Evolutionary conservation across 1,140 invertebrate genomes (phyloP).

Genomic region (Pissodes strobi): DNA sequence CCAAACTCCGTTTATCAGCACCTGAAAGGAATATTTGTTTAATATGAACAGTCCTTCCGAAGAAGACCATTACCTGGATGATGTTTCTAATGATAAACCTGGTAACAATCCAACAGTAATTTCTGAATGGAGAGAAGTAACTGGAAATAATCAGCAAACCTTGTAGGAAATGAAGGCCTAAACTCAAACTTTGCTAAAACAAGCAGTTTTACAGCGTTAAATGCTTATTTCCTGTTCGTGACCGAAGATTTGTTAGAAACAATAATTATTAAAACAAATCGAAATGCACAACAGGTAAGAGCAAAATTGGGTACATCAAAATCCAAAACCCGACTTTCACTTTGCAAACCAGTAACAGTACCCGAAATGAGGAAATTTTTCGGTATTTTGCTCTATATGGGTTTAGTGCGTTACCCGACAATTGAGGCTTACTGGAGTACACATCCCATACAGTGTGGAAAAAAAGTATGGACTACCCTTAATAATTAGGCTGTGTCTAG

Average conservation of each 20-base stretch:
- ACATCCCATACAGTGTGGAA: too few species aligned
- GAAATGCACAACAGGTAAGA: slow-evolving; percentile 10
- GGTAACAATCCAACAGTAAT: slow-evolving; percentile 11
- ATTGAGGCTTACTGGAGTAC: slow-evolving; percentile 7
- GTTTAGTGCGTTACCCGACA: slow-evolving; percentile 3
- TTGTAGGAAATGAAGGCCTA: slow-evolving; percentile 22
- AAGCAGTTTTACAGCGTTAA: slow-evolving; percentile 23
- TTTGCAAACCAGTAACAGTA: slow-evolving; percentile 6
- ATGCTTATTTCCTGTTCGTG: slow-evolving; percentile 24
- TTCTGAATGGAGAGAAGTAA: slow-evolving; percentile 25
- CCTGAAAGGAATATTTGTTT: too few species aligned
- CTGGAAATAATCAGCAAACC: slow-evolving; percentile 15
- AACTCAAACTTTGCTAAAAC: slow-evolving; percentile 22
- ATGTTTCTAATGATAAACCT: slow-evolving; percentile 12
- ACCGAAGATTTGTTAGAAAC: slow-evolving; percentile 8
- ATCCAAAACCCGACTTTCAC: slow-evolving; percentile 9
- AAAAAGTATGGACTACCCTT: too few species aligned
- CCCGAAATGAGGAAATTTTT: slow-evolving; percentile 13
- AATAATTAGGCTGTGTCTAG: too few species aligned
- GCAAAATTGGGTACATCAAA: slow-evolving; percentile 1
- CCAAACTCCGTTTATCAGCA: too few species aligned
- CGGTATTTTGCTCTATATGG: slow-evolving; percentile 8
- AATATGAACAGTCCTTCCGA: too few species aligned
- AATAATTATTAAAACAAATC: slow-evolving; percentile 10
- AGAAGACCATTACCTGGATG: slow-evolving; percentile 5